Conservation (phyloP, 2,888 invertebrate genomes). For the Acholoe squamosa region DNA sequence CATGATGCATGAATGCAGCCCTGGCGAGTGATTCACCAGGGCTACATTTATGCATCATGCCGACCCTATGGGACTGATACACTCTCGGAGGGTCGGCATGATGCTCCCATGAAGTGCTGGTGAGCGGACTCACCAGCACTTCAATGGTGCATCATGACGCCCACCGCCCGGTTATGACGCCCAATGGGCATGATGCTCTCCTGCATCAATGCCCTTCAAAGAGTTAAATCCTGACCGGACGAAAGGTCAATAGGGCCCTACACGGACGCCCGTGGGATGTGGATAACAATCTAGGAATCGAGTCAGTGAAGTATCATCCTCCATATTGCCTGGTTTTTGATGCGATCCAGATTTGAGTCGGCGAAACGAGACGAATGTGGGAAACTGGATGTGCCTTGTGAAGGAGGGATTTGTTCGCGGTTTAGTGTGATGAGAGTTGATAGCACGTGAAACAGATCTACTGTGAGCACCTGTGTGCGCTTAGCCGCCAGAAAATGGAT, state of each 20-base stretch:
- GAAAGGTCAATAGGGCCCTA: not conserved
- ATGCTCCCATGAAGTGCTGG: too few species aligned
- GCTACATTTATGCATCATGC: too few species aligned
- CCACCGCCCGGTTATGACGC: too few species aligned
- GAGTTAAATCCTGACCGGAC: constrained; percentile 56
- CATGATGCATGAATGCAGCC: too few species aligned
- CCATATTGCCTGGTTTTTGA: not conserved
- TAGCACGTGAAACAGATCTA: constrained; percentile 19
- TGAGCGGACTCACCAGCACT: too few species aligned
- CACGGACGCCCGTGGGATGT: not conserved
- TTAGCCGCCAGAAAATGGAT: not conserved
- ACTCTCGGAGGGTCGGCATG: too few species aligned
- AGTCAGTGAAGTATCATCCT: constrained; percentile 49
- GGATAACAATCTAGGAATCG: constrained; percentile 32
- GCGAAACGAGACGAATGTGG: not conserved
- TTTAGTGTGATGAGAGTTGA: not conserved
- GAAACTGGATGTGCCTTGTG: not conserved
- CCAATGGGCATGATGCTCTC: too few species aligned
- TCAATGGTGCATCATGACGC: too few species aligned
- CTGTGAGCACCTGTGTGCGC: not conserved
- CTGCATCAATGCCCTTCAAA: too few species aligned
- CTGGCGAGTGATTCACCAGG: too few species aligned
- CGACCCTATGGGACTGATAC: too few species aligned
- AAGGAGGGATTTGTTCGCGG: not conserved
- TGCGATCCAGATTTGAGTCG: constrained; percentile 37